A percentile compares a stretch with the other conserved stretches of the same genome.
phyloP scores from a whole-genome alignment of 2,113 vertebrate genomes.

The Proterorhinus semilunaris region DNA sequence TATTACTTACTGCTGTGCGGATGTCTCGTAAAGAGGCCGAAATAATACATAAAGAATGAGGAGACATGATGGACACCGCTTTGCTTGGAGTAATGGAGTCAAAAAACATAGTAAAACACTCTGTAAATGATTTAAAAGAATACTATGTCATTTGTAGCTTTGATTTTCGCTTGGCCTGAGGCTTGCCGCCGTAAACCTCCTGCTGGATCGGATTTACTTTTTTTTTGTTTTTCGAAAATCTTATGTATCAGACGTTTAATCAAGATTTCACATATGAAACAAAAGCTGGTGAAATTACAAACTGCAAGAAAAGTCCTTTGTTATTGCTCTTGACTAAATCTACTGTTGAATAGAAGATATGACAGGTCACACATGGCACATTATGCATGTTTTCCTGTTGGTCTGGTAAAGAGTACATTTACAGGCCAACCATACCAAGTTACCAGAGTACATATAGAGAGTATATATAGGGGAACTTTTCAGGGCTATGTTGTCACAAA shows the following conservation, averaged over 20 bases:
- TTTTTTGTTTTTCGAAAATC: too few relatives aligned
- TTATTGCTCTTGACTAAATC: background rate
- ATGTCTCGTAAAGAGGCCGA: conserved; percentile 29
- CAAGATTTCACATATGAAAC: too few relatives aligned
- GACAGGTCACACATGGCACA: too few relatives aligned
- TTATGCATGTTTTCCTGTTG: too few relatives aligned
- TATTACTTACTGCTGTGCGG: conserved; percentile 27
- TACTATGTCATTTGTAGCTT: background rate
- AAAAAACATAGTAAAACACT: conserved; percentile 3
- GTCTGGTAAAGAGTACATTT: too few relatives aligned
- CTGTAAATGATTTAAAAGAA: background rate
- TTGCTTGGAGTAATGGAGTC: background rate
- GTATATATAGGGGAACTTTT: too few relatives aligned
- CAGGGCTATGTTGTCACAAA: too few relatives aligned
- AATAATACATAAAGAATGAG: conserved; percentile 11
- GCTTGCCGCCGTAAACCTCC: too few relatives aligned
- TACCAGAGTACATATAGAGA: background rate
- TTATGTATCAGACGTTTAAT: too few relatives aligned
- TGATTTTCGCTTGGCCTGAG: background rate
- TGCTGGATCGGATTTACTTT: too few relatives aligned
- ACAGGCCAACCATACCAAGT: background rate
- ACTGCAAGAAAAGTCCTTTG: background rate
- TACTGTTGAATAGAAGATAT: background rate
- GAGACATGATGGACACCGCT: conserved; percentile 39
- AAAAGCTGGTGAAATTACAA: too few relatives aligned